phyloP scores from a whole-genome alignment of 2,888 invertebrate genomes.

The Gastracanthus pulcherrimus region DNA sequence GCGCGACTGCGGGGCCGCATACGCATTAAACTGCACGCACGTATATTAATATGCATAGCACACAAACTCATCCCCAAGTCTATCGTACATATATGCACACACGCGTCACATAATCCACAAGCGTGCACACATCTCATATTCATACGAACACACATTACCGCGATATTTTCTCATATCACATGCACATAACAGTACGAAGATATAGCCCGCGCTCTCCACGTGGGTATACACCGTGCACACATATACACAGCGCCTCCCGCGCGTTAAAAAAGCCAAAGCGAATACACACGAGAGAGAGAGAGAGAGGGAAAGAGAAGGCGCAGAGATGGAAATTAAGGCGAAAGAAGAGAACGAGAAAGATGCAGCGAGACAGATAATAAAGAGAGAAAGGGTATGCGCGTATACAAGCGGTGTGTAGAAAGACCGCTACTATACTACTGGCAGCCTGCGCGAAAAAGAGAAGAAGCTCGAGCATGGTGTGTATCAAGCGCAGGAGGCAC shows the following conservation, averaged over 20 bases:
- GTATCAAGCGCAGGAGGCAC: neutral
- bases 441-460: constrained; percentile 1
- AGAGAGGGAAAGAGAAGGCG: neutral
- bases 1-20: neutral
- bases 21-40: neutral
- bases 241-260: too few relatives aligned
- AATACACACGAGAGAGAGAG: neutral
- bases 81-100: neutral
- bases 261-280: neutral
- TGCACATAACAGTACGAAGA: too few relatives aligned
- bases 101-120: neutral
- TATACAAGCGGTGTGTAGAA: neutral
- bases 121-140: too few relatives aligned
- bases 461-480: neutral
- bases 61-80: neutral
- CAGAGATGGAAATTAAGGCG: neutral
- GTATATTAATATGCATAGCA: constrained; percentile 12
- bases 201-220: too few relatives aligned
- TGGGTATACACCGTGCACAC: too few relatives aligned
- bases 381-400: neutral
- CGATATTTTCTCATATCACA: neutral
- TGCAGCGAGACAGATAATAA: neutral
- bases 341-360: neutral
- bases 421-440: neutral
- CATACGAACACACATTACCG: neutral